Evolutionary conservation across 2,888 invertebrate species (phyloP).

Genomic region (Acleris laterana): DNA sequence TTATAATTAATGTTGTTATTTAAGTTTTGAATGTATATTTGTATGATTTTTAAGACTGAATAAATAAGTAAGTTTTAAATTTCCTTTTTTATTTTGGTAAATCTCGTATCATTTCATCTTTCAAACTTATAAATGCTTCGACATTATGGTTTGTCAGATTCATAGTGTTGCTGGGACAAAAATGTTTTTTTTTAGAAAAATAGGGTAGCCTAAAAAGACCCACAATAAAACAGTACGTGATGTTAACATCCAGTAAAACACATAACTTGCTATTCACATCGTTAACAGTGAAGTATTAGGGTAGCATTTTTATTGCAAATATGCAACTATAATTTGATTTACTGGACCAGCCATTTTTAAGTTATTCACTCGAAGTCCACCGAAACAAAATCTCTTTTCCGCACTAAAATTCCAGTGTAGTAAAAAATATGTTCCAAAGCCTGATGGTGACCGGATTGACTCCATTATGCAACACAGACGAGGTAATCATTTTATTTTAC

Average conservation of each 20-base stretch:
- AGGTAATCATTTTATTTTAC: conserved; percentile 50
- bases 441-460: conserved; percentile 54
- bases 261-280: neutral
- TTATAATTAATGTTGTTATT: too few species aligned
- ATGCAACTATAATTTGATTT: conserved; percentile 3
- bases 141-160: too few species aligned
- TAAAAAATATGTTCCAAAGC: conserved; percentile 57
- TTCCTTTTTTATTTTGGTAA: too few species aligned
- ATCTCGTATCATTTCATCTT: too few species aligned
- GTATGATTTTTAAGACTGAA: too few species aligned
- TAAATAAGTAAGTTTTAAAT: too few species aligned
- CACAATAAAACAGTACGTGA: too few species aligned
- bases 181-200: too few species aligned
- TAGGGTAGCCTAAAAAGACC: too few species aligned
- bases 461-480: conserved; percentile 55
- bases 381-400: conserved; percentile 7
- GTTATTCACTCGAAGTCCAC: conserved; percentile 18
- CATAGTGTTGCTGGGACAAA: too few species aligned
- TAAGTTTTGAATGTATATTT: too few species aligned
- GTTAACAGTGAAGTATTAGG: neutral
- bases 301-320: neutral
- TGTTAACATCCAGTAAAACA: neutral
- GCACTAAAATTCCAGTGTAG: neutral
- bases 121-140: too few species aligned
- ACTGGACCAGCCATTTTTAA: conserved; percentile 1